Percentiles rank a stretch among this genome's conserved stretches.
These are phyloP conservation scores for Cyprinodon brontotheroides DNA, from an alignment of 2,113 vertebrate genomes.

Conservation along the genomic window DNA sequence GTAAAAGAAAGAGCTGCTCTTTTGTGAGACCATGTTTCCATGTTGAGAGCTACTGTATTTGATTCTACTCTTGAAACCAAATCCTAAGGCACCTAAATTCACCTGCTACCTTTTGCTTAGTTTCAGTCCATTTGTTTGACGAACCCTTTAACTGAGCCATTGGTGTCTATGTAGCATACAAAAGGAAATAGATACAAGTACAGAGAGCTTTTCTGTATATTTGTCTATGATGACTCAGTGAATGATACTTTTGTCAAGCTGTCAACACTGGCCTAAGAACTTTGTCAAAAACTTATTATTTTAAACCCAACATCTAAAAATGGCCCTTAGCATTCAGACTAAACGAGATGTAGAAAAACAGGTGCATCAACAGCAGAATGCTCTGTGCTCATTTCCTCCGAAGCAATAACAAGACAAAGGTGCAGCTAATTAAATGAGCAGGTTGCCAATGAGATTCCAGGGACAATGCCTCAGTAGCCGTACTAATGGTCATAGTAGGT, in stretches of 20 bases:
- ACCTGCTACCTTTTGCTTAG: slow-evolving; percentile 33
- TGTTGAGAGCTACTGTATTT: slow-evolving; percentile 52
- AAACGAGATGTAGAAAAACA: not conserved
- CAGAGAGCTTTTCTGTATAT: slow-evolving; percentile 41
- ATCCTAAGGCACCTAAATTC: slow-evolving; percentile 38
- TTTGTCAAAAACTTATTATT: slow-evolving; percentile 6
- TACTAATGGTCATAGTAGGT: not conserved
- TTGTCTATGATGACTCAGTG: slow-evolving; percentile 40
- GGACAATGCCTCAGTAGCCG: slow-evolving; percentile 14
- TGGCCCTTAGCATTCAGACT: not conserved
- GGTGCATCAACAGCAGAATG: not conserved
- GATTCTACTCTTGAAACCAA: slow-evolving; percentile 58
- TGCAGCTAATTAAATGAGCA: not conserved
- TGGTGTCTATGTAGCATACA: slow-evolving; percentile 15
- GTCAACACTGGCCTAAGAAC: slow-evolving; percentile 18
- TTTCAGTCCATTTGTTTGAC: slow-evolving; percentile 50
- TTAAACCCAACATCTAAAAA: not conserved
- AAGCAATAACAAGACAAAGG: not conserved
- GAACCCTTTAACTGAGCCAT: slow-evolving; percentile 18
- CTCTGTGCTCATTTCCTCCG: not conserved
- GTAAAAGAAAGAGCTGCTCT: not conserved
- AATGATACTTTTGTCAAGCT: slow-evolving; percentile 38
- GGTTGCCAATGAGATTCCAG: not conserved
- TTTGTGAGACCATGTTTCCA: slow-evolving; percentile 41
- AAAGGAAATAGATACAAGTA: slow-evolving; percentile 6